Conservation (phyloP, 2,888 invertebrate species). For the Lithophane ornitopus region DNA sequence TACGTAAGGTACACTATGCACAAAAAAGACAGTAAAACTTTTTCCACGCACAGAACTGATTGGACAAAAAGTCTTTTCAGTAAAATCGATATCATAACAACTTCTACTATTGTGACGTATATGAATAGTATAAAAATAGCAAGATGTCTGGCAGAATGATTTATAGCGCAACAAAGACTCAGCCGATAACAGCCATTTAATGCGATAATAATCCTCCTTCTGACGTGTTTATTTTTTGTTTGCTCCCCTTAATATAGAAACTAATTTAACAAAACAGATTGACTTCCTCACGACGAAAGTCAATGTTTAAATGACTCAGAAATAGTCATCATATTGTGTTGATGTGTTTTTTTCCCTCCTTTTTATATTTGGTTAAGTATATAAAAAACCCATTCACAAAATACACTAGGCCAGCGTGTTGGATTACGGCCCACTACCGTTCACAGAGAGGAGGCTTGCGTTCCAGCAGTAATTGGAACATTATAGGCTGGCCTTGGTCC, state of each 20-base stretch:
- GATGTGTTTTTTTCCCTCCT: not conserved
- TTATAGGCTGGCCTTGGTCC: too few relatives aligned
- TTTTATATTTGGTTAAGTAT: not conserved
- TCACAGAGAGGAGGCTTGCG: not conserved
- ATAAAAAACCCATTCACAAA: not conserved
- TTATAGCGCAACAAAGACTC: conserved; percentile 22
- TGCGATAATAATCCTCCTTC: conserved; percentile 13
- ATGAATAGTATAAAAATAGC: not conserved
- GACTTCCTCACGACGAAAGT: not conserved
- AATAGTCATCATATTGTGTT: not conserved
- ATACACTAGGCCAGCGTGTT: too few relatives aligned
- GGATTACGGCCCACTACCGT: too few relatives aligned
- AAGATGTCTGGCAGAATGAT: not conserved
- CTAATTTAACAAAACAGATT: not conserved
- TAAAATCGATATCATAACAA: conserved; percentile 1
- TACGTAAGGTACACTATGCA: not conserved
- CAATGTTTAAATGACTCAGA: not conserved
- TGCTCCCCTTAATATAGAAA: conserved; percentile 26
- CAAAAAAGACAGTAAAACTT: too few relatives aligned
- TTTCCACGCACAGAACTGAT: not conserved
- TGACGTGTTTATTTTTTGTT: conserved; percentile 12
- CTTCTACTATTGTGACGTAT: conserved; percentile 2
- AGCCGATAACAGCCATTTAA: conserved; percentile 14
- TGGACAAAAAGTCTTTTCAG: not conserved
- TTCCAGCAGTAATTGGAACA: not conserved